phyloP scores from a whole-genome alignment of 30 jellyfish, hydroid and myxozoan genomes.

The Aurelia sp. region DNA sequence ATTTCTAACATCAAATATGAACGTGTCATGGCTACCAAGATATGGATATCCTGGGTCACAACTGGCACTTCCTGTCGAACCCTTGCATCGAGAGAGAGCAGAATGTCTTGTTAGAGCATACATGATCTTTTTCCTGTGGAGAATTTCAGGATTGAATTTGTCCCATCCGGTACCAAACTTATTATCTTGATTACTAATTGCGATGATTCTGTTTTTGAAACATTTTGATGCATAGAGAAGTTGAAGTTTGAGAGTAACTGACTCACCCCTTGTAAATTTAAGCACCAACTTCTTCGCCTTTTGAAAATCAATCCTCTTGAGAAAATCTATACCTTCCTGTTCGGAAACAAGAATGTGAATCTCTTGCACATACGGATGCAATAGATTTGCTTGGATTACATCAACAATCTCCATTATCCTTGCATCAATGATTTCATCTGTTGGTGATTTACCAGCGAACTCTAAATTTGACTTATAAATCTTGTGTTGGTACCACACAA shows the following conservation, averaged over 20 bases:
- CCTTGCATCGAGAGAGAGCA: conserved; percentile 26
- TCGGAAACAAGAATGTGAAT: conserved; percentile 16
- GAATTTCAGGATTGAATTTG: neutral
- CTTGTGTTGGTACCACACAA: neutral
- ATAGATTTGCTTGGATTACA: conserved; percentile 23
- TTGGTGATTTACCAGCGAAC: neutral
- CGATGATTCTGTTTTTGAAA: conserved; percentile 9
- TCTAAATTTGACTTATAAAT: neutral
- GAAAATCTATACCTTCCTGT: conserved; percentile 24
- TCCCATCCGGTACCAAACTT: conserved; percentile 67
- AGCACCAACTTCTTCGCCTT: neutral
- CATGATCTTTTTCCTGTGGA: conserved; percentile 24
- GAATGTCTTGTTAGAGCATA: conserved; percentile 64
- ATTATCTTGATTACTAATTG: conserved; percentile 46
- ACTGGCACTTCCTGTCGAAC: neutral
- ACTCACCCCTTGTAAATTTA: conserved; percentile 5
- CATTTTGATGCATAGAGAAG: conserved; percentile 39
- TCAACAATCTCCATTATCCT: conserved; percentile 23
- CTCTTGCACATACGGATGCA: neutral
- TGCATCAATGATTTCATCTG: conserved; percentile 26
- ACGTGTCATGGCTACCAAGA: conserved; percentile 64
- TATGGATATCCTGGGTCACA: conserved; percentile 50
- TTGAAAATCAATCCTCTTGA: conserved; percentile 2
- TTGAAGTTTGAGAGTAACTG: neutral
- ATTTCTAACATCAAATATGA: neutral